Percentiles rank a stretch among this genome's conserved stretches.
These are phyloP conservation scores for Gobio gobio DNA, from an alignment of 2,113 vertebrate species.

Conservation along the genomic window DNA sequence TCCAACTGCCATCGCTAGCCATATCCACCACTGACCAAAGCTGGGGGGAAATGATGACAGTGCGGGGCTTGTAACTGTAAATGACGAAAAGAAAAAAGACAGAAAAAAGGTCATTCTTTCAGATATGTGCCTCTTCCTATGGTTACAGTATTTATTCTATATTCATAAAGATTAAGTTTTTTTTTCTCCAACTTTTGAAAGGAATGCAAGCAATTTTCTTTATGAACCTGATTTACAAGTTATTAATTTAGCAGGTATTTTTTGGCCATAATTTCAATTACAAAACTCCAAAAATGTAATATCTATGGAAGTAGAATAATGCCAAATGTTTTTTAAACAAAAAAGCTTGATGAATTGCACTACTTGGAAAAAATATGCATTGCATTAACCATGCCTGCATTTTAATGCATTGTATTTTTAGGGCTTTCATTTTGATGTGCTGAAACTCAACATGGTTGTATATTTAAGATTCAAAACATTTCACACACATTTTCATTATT, in stretches of 20 bases:
- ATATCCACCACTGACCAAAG: slow-evolving; percentile 32
- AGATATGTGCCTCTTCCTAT: not conserved
- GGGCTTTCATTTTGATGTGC: no score
- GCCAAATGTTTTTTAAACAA: no score
- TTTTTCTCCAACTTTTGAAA: not conserved
- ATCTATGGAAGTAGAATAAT: no score
- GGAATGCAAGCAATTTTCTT: not conserved
- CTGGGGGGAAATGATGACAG: rapidly evolving
- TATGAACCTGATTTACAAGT: not conserved
- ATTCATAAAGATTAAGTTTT: not conserved
- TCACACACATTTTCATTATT: no score
- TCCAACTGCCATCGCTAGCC: slow-evolving; percentile 17
- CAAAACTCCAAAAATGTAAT: not conserved
- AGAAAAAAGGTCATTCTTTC: not conserved
- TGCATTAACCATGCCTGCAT: no score
- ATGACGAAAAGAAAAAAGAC: not conserved
- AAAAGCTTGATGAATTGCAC: no score
- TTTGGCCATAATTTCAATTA: not conserved
- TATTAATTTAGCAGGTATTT: not conserved
- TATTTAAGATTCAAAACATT: no score
- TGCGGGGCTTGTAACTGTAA: not conserved
- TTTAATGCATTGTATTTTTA: no score
- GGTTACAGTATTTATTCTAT: no score
- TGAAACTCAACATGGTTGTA: no score
- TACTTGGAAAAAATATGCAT: no score